Evolutionary conservation across 2,888 invertebrate species (phyloP), one percentile per base, ranked within the genome.

Genomic region (Cremastobaeus sp.): DNA sequence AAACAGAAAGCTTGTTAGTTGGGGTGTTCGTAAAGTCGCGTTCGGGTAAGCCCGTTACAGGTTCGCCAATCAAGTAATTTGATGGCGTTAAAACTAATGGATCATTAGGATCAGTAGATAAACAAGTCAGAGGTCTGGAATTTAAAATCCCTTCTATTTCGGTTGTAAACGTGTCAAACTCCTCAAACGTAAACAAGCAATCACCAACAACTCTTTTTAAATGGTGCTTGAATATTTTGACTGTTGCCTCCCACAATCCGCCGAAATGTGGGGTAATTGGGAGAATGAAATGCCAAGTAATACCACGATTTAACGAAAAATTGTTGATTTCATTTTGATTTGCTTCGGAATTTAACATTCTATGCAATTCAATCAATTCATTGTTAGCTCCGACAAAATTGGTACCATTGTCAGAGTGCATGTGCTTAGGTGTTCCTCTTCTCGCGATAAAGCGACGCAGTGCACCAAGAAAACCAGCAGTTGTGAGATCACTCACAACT

Each of bases 231-330:
- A 47, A 45, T 1, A 28, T 28, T 28, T 25, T 45, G 1, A 45
- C 28, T 3, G 25, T 15, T 1, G 45, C 45, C 28, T 45, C 45
- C 25, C 28, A 45, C 9, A 45, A 28, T 8, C 47, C 47, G 4
- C 47, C 47, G 18, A 47, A 47, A 47, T 47, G 47, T n/a, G 47
- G 47, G 6, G 17, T 3, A n/a, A 15, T n/a, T 0, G 47, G 47
- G 6, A 30, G 47, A 1, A 28, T 47, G n/a, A 47, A 47, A 1
- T 47, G n/a, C 45, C 28, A 47, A 5, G 15, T 1, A 6, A 43
- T 43, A n/a, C n/a, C 3, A 11, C 20, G n/a, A 11, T 20, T 3
- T 20, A n/a, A 9, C n/a, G 20, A 18, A 39, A 17, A 17, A 2
- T 39, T 2, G 9, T 37, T n/a, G 1, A 37, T 8, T 17, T 9